Evolutionary conservation across 2,888 invertebrate species (phyloP).

Genomic region (Clitarchus hookeri): DNA sequence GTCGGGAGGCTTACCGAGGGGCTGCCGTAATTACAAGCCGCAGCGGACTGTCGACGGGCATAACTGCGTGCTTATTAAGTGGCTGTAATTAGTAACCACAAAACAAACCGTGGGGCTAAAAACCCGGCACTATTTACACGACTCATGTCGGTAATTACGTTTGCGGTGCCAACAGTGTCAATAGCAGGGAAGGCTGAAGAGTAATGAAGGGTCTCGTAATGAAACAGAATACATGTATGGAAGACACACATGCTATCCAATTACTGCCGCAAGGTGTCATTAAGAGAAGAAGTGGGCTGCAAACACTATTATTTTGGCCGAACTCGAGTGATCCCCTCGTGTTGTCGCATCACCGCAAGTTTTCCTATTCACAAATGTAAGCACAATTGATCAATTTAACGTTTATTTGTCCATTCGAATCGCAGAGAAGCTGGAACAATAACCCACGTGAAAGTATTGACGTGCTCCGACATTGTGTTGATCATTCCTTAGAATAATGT

Average conservation of each 20-base stretch:
- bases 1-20: neutral
- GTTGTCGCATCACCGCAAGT: neutral
- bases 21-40: neutral
- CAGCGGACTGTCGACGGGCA: neutral
- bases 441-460: too few relatives aligned
- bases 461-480: too few relatives aligned
- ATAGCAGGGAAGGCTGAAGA: neutral
- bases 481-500: too few relatives aligned
- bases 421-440: too few relatives aligned
- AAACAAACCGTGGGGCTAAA: neutral
- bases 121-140: neutral
- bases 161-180: neutral
- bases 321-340: neutral
- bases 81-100: neutral
- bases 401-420: neutral
- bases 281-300: neutral
- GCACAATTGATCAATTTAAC: neutral
- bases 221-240: slow-evolving; percentile 14
- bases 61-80: neutral
- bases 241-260: neutral
- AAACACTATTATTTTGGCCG: neutral
- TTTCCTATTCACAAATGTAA: neutral
- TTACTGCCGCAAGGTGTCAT: neutral
- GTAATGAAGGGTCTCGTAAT: slow-evolving; percentile 10
- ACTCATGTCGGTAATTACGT: slow-evolving; percentile 10